Conservation (phyloP, 2,113 vertebrate species). For the Grus americana region DNA sequence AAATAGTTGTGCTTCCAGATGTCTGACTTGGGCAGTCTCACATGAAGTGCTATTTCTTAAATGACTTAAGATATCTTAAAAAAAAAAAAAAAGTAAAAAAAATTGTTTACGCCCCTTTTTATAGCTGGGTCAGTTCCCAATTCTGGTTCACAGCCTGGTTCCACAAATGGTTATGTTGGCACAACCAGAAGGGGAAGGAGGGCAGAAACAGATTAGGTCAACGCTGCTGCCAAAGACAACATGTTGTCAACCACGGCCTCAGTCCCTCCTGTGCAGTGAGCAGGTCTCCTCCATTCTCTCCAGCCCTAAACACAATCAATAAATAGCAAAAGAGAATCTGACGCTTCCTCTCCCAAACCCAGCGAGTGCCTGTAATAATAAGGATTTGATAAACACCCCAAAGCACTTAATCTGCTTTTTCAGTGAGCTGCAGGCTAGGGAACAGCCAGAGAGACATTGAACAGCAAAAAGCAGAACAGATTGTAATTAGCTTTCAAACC, state of each 20-base stretch:
- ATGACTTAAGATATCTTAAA: background rate
- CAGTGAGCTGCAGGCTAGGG: slow-evolving; percentile 12
- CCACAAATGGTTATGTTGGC: background rate
- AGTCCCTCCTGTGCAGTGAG: background rate
- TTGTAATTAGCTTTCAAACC: background rate
- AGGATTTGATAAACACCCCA: slow-evolving; percentile 29
- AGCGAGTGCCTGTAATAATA: background rate
- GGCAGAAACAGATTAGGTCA: background rate
- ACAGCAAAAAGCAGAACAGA: background rate
- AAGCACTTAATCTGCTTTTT: slow-evolving; percentile 2
- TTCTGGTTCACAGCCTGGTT: background rate
- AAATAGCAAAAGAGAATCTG: background rate
- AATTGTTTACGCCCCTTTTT: background rate
- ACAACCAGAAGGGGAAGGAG: background rate
- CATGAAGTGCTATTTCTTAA: background rate
- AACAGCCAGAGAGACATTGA: background rate
- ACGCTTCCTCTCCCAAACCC: background rate
- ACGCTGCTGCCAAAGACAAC: slow-evolving; percentile 29
- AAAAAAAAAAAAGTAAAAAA: background rate
- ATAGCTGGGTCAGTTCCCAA: background rate
- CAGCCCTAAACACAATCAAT: background rate
- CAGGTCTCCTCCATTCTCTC: background rate
- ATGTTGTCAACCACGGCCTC: background rate
- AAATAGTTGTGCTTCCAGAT: background rate
- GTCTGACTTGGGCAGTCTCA: background rate